Conservation (phyloP, 2,797 vertebrate species). For the Gymnoscopelus microlampas region DNA sequence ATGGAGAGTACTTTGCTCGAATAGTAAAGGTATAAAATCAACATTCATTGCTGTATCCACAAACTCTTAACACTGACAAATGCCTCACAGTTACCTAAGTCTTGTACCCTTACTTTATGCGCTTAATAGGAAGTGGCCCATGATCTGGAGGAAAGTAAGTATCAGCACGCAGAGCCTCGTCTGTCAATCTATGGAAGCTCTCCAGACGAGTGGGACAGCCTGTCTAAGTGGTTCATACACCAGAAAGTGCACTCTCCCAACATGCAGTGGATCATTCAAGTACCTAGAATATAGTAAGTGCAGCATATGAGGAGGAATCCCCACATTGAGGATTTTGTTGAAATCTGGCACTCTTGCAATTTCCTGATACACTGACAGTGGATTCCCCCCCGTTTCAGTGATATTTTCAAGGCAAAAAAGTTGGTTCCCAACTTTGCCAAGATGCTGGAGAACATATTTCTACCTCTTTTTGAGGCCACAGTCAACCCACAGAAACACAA, state of each 20-base stretch:
- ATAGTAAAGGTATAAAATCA: conserved; percentile 89
- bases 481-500: conserved; percentile 91
- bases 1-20: conserved; percentile 95
- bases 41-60: too few species aligned
- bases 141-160: conserved; percentile 95
- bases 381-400: conserved; percentile 78
- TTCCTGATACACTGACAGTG: too few species aligned
- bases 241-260: conserved; percentile 94
- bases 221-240: conserved; percentile 95
- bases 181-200: conserved; percentile 94
- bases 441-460: conserved; percentile 96
- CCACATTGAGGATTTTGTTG: background rate
- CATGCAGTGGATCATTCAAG: conserved; percentile 97
- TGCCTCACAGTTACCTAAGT: too few species aligned
- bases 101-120: conserved; percentile 1
- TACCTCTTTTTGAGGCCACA: conserved; percentile 93
- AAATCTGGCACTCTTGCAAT: background rate
- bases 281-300: conserved; percentile 98
- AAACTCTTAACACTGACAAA: too few species aligned
- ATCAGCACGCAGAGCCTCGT: conserved; percentile 94
- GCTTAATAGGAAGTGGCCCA: conserved; percentile 88
- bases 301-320: too few species aligned
- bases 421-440: conserved; percentile 90
- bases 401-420: conserved; percentile 94
- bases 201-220: conserved; percentile 87